Evolutionary conservation across 1,140 invertebrate species (phyloP), one percentile per base, ranked within the genome.

Genomic region (Tribolium castaneum): DNA sequence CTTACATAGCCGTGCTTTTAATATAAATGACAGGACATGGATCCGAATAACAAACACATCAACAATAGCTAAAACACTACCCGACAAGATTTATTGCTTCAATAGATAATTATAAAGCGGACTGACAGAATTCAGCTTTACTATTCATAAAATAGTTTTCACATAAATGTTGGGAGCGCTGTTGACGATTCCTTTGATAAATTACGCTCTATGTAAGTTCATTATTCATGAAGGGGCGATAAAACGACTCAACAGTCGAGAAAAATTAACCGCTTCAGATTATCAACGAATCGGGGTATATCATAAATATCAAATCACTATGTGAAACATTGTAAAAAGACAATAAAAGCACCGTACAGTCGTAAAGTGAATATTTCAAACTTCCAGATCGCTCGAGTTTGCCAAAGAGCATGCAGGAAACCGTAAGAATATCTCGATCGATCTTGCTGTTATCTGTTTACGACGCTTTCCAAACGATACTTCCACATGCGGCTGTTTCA

Each of bases 331-430:
- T 73, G 49, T 25, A 34, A 73, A 52, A 16, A 30, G 22, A 72
- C 71, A 73, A 51, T 73, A 73, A 73, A 73, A 49, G 39, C 52
- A 73, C 45, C 49, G n/a, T 52, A n/a, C 25, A 16, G 19, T 54
- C 52, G 50, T 73, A 73, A 73, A 73, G 14, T 73, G 52, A 73
- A 73, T 49, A 73, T 51, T 52, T 73, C 34, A 73, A 73, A 73
- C 14, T 72, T 72, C 14, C 13, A 62, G 56, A 62, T 62, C 56
- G 59, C n/a, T 66, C 3, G 12, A 34, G 59, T 34, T 66, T 1
- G 22, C 7, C 16, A 25, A 66, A 35, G 4, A 66, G 25, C 30
- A 30, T 19, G 9, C 22, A 22, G 56, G 59, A 66, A 66, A 30
- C 30, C n/a, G 25, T 66, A 66, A 66, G 59, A 45, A 66, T 66